phyloP scores from a whole-genome alignment of 2,113 vertebrate genomes.

The Rhinolophus ferrumequinum region DNA sequence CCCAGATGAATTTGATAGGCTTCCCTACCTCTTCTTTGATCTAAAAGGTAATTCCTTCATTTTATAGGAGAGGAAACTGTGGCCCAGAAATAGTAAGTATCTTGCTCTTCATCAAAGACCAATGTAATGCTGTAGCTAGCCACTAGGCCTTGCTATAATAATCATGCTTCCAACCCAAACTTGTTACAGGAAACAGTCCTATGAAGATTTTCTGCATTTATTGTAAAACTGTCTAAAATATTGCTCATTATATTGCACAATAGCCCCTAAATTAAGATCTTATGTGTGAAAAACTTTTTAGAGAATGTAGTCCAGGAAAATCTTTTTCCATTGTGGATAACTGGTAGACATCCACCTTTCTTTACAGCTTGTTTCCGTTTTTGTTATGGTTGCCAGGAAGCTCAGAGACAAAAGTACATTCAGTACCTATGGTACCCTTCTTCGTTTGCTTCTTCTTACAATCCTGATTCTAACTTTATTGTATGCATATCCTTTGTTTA shows the following conservation, averaged over 20 bases:
- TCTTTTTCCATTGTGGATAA: neutral
- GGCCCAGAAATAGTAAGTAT: neutral
- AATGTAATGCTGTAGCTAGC: neutral
- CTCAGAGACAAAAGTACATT: conserved; percentile 26
- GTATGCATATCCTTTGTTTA: neutral
- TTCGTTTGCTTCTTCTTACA: conserved; percentile 12
- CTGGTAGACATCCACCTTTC: neutral
- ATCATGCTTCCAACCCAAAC: conserved; percentile 8
- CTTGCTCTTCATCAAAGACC: neutral
- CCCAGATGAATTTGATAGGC: conserved; percentile 8
- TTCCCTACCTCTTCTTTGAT: neutral
- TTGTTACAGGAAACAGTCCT: conserved; percentile 4
- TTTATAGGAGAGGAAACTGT: neutral
- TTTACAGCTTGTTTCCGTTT: conserved; percentile 43
- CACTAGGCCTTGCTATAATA: neutral
- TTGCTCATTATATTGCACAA: neutral
- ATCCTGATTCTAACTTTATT: neutral
- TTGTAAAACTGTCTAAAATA: neutral
- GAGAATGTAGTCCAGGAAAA: conserved; percentile 1
- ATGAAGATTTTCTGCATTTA: conserved; percentile 14
- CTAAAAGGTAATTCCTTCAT: neutral
- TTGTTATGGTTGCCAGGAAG: neutral
- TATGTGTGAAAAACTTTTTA: neutral
- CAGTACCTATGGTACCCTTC: neutral
- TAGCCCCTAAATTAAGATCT: neutral